Evolutionary conservation across 2,797 vertebrate species (phyloP).

Genomic region (Lacerta agilis): DNA sequence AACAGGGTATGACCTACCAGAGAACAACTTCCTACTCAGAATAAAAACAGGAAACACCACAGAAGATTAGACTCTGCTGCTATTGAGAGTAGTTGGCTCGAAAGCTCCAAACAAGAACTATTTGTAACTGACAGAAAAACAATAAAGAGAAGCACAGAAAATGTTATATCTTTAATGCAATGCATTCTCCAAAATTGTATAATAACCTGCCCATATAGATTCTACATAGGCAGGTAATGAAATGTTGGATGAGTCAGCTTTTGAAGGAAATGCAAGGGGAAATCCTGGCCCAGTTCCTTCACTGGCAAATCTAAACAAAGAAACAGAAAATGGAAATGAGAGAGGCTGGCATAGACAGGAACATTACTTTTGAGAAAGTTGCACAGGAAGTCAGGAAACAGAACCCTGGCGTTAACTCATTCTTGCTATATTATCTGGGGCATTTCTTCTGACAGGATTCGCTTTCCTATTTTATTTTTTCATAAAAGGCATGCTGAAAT

Average conservation of each 20-base stretch:
- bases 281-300: slow-evolving; percentile 2
- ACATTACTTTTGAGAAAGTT: neutral
- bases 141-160: neutral
- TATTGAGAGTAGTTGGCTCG: neutral
- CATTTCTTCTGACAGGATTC: neutral
- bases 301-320: neutral
- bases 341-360: neutral
- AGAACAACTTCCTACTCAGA: slow-evolving; percentile 35
- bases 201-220: neutral
- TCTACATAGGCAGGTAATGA: neutral
- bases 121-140: neutral
- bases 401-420: neutral
- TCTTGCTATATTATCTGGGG: no score
- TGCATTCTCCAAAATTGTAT: neutral
- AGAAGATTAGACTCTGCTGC: neutral
- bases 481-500: neutral
- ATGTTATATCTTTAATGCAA: no score
- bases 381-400: neutral
- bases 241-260: neutral
- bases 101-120: neutral
- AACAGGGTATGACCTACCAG: neutral
- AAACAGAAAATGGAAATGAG: slow-evolving; percentile 17
- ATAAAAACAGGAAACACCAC: slow-evolving; percentile 46
- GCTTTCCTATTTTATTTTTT: neutral
- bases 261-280: neutral